Evolutionary conservation across 2,797 vertebrate species (phyloP), one percentile per base, ranked within the genome.

Genomic region (Hydrocynus forskahlii): DNA sequence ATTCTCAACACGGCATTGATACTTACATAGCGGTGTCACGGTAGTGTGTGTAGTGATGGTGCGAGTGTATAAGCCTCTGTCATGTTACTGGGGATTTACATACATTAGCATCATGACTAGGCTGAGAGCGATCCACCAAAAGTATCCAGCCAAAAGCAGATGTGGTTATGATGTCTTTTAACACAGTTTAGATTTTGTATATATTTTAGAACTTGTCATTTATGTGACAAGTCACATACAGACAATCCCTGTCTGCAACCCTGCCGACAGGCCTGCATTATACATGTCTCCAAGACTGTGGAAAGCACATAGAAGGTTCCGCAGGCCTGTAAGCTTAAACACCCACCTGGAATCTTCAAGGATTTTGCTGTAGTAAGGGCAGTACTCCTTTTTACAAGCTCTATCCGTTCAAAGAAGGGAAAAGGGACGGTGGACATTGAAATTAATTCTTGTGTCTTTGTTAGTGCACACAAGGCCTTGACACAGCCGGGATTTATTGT

Each of bases 391-490:
- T 59, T 54, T 55, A 25, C 25, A 50, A 59, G 43, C 50, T 35
- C 14, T 62, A 43, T 25, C 50, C n/a, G 19, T 48, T 48, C 8
- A 45, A 7, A 57, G 71, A 78, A 21, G 66, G 6, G 23, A 80
- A 76, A 72, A 67, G 16, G 60, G 40, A 79, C 35, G 62, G 1
- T 25, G 2, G 40, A 10, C 52, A 19, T 25, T 78, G 8, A 38
- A 60, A 76, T 66, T 14, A 78, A 59, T 80, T 75, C 14, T 25
- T 63, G 43, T 55, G 14, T 70, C 67, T 45, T 52, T 78, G 68
- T 55, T 54, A 79, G 71, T 40, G 3, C 23, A 60, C 45, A 59
- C 52, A 75, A 17, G 8, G 12, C 52, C 1, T 23, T 19, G 59
- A 21, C 45, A 57, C 19, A 40, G 17, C 66, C 25, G 4, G n/a